Base-by-base conservation (phyloP, 1,140 invertebrate species). In the Drosophila fuyamai region DNA sequence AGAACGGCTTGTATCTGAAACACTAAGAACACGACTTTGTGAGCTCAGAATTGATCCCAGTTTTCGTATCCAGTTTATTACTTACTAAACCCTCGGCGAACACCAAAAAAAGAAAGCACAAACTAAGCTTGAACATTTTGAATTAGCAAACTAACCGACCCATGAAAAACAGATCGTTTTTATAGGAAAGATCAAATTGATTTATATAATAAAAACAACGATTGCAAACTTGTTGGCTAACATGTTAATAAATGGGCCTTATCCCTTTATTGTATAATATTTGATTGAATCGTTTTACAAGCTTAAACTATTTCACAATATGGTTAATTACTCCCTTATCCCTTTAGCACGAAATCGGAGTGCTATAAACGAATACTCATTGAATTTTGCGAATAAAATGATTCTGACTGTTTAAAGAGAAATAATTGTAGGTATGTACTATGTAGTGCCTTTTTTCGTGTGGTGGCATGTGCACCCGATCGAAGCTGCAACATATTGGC, bases 401-500 rank as follows among this genome's bases (percentile, higher is more conserved):
- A 32, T 32, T 32, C 29, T 2, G 29, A 23, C 23, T 4, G 2
- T 23, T 23, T 23, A 23, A 2, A 1, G 1, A 2, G 18, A 1
- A 4, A 23, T 23, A 23, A 23, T 23, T 23, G 2, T 23, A 23
- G 23, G 23, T 23, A 23, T 2, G 23, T 23, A 23, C 23, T 23
- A 2, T 23, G 23, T 4, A 23, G 23, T 23, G 23, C 23, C 23
- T 23, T 23, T 23, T n/a, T 43, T 9, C 35, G 50, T 58, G 47
- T 48, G 18, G 27, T 59, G 59, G 47, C 57, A 59, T 86, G 83
- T 88, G 82, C 66, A 72, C 16, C 44, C 36, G 32, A 53, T 88
- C 83, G 76, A 83, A 79, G 71, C 68, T 76, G 83, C 62, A 86
- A 86, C 83, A 86, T 86, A 86, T 86, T 86, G 83, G 73, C 67